These are phyloP conservation scores for Triplophysa yarkandensis DNA, from an alignment of 2,797 vertebrate species.

Conservation along the genomic window DNA sequence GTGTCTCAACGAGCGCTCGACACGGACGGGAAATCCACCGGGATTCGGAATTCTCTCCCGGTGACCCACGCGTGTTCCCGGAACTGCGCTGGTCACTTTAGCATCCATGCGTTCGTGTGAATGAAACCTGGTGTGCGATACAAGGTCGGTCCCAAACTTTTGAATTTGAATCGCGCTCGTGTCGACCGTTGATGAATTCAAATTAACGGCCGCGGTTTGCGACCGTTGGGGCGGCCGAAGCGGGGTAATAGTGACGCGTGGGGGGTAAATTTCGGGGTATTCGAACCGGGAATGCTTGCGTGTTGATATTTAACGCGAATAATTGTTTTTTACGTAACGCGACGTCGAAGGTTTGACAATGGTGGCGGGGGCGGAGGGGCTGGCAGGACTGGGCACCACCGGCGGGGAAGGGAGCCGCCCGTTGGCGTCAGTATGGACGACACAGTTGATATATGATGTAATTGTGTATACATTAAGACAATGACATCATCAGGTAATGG, in stretches of 20 bases:
- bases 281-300: not conserved
- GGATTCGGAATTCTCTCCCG: not conserved
- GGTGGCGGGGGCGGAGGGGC: not conserved
- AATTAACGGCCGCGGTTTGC: no score
- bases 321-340: constrained; percentile 21
- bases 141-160: constrained; percentile 68
- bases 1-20: constrained; percentile 51
- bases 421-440: constrained; percentile 2
- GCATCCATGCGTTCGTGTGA: constrained; percentile 61
- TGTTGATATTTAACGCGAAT: not conserved
- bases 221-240: no score
- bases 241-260: no score
- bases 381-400: not conserved
- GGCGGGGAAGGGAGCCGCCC: constrained; percentile 8
- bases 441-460: constrained; percentile 7
- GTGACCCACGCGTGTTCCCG: no score
- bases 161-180: not conserved
- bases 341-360: constrained; percentile 1
- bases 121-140: constrained; percentile 77
- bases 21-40: not conserved
- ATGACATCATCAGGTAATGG: no score
- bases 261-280: not conserved
- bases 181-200: no score
- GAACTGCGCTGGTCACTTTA: no score
- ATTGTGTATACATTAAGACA: no score